Conservation (phyloP, 2,797 vertebrate genomes). For the Phyllotis vaccarum region DNA sequence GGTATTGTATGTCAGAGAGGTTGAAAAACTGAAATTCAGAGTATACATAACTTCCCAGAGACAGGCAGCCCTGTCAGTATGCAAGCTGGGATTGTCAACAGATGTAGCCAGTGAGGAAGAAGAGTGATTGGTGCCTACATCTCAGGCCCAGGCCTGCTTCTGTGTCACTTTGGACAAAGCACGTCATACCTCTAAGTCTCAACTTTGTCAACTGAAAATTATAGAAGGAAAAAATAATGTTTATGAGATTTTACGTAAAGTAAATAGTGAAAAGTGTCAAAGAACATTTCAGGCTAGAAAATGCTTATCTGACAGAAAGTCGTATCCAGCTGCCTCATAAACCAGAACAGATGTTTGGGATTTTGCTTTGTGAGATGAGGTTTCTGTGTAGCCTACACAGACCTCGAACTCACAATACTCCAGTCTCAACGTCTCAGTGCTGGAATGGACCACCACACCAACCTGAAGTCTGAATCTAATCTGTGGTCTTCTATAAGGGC, state of each 20-base stretch:
- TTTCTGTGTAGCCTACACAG: background rate
- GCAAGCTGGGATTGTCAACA: background rate
- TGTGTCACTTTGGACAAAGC: background rate
- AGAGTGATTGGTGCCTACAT: background rate
- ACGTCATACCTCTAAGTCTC: background rate
- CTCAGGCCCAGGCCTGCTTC: background rate
- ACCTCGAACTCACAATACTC: background rate
- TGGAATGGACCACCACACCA: background rate
- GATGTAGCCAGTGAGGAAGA: background rate
- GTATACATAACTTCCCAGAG: background rate
- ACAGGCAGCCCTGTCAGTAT: background rate
- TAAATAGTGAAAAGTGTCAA: background rate
- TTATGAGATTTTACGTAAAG: background rate
- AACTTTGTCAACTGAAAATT: constrained; percentile 38
- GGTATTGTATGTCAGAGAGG: background rate
- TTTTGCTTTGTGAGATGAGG: background rate
- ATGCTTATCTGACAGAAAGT: background rate
- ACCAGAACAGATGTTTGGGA: background rate
- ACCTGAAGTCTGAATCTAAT: background rate
- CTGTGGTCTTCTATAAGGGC: background rate
- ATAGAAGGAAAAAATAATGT: background rate
- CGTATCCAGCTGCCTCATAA: background rate
- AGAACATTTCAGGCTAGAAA: background rate
- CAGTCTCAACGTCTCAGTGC: background rate
- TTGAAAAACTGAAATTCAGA: background rate